phyloP scores from a whole-genome alignment of 2,797 vertebrate genomes.

The Anisognathus igniventris region DNA sequence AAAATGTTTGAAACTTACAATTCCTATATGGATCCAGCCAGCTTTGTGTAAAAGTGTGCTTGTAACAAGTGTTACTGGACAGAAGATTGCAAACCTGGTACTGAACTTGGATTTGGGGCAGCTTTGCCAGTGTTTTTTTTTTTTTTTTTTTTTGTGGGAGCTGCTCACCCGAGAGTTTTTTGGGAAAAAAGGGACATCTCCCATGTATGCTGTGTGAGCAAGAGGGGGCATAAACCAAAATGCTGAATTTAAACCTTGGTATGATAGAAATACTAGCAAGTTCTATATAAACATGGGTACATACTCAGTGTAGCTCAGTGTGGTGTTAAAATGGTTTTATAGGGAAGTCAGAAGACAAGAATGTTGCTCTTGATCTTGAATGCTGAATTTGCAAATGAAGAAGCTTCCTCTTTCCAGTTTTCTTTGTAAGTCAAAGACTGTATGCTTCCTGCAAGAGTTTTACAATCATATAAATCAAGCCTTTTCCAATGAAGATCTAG shows the following conservation, averaged over 20 bases:
- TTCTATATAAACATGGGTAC: background rate
- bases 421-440: background rate
- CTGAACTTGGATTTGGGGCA: background rate
- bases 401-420: background rate
- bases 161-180: background rate
- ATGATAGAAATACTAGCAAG: background rate
- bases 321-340: background rate
- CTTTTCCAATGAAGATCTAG: background rate
- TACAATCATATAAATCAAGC: background rate
- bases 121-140: background rate
- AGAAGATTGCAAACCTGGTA: background rate
- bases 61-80: background rate
- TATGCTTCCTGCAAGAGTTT: background rate
- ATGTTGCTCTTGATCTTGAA: background rate
- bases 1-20: background rate
- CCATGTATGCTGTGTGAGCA: rapidly evolving
- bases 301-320: background rate
- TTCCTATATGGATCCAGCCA: background rate
- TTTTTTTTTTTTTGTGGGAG: background rate
- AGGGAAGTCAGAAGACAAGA: background rate
- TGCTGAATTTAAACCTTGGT: background rate
- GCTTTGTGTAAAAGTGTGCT: background rate
- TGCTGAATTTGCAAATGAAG: background rate
- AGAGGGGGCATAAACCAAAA: background rate
- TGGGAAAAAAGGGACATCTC: background rate